Base-by-base conservation (phyloP, 2,888 invertebrate species). In the Drosophila lutescens region DNA sequence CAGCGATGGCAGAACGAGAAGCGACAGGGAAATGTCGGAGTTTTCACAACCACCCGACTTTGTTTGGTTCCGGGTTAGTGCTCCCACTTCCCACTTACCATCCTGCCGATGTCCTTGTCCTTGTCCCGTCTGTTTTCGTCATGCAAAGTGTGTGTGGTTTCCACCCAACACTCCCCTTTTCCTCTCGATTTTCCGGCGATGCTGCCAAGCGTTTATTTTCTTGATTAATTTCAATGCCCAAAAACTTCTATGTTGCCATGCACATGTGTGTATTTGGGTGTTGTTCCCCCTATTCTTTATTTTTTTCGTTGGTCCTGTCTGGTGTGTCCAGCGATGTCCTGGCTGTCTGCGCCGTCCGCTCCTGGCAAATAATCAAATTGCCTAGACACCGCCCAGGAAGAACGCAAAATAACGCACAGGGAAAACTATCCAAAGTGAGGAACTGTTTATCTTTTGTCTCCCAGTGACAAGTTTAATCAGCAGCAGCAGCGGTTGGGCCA, bases 121-220 rank as follows among this genome's bases (percentile, higher is more conserved):
- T 58, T 47, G 44, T 32, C 36, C 57, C 61, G 69, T 50, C 63
- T 80, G 81, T 76, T 61, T 56, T 76, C 74, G 76, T 88, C 87
- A 81, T 81, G 80, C 80, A 81, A 81, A 82, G 74, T 82, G 79
- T 81, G 50, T 67, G 63, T 50, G 74, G 50, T 62, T 74, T 56
- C 40, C 55, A 17, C 41, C 38, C 56, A 13, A 9, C 50, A 34
- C 55, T 43, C 54, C 58, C 47, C 44, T 40, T 46, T 51, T 30
- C 51, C 58, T 17, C 46, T 23, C 20, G n/a, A 63, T 47, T 67
- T 65, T 58, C 55, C 67, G 57, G 57, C 46, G 89, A 78, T 78
- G 74, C 86, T 85, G 85, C 74, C 86, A 86, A 86, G 83, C 87
- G 88, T 85, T 84, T 84, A 84, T 87, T 84, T 84, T 84, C 85